Conservation (phyloP, 2,888 invertebrate species). For the Andrena haemorrhoa region DNA sequence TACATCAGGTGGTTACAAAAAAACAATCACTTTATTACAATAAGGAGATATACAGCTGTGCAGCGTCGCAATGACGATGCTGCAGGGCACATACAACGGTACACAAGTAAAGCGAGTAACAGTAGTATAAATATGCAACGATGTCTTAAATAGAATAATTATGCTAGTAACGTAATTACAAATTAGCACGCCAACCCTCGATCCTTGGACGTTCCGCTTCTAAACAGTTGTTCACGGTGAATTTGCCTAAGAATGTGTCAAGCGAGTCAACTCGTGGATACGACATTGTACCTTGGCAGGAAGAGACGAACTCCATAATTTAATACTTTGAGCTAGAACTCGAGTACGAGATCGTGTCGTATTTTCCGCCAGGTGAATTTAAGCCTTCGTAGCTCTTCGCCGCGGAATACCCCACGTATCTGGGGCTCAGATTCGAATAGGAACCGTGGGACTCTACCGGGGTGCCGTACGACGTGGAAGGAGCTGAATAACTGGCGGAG, state of each 20-base stretch:
- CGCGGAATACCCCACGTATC: slow-evolving; percentile 74
- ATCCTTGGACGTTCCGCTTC: slow-evolving; percentile 11
- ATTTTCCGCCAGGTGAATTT: slow-evolving; percentile 71
- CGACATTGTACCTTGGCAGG: background rate
- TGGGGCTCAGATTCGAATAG: slow-evolving; percentile 76
- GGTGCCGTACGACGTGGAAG: slow-evolving; percentile 71
- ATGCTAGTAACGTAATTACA: slow-evolving; percentile 38
- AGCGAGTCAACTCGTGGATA: background rate
- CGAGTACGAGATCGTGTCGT: slow-evolving; percentile 84
- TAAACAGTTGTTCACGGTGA: slow-evolving; percentile 11
- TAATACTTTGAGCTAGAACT: slow-evolving; percentile 78
- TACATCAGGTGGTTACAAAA: slow-evolving; percentile 33
- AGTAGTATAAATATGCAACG: slow-evolving; percentile 72
- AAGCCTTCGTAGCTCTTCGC: slow-evolving; percentile 69
- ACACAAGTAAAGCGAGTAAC: slow-evolving; percentile 43
- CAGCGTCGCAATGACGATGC: slow-evolving; percentile 66
- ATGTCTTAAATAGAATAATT: slow-evolving; percentile 55
- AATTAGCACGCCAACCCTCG: slow-evolving; percentile 27
- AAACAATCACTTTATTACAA: slow-evolving; percentile 69
- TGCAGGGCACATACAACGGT: slow-evolving; percentile 32
- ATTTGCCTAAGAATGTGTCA: background rate
- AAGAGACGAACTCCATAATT: background rate
- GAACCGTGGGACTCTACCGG: slow-evolving; percentile 75
- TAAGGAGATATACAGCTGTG: slow-evolving; percentile 68
- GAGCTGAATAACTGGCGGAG: slow-evolving; percentile 68